Evolutionary conservation across 1,140 invertebrate species (phyloP), one percentile per base, ranked within the genome.

Genomic region (Ladona fulva): DNA sequence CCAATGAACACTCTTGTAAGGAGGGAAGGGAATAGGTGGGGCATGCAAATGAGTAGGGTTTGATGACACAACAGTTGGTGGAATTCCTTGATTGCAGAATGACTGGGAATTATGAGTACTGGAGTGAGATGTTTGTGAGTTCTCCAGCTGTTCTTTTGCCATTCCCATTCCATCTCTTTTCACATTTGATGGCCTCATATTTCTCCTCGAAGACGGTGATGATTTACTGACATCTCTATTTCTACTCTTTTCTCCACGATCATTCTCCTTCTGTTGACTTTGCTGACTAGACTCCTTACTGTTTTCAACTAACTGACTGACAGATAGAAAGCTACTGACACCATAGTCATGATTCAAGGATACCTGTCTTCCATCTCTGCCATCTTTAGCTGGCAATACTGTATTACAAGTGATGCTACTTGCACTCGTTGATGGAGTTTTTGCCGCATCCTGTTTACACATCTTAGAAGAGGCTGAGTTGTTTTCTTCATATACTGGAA

Each of bases 251-350:
- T 66, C 52, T 6, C 3, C 52, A 66, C 52, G 52, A 66, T 66
- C 52, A 66, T 66, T 66, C 14, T 66, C 52, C 12, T 22, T 66
- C 5, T 16, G 52, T 22, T 66, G 52, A 66, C 52, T 66, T 66
- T 66, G 52, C 14, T 66, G 52, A 12, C 14, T 66, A 19, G 52
- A 66, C 14, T 66, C 52, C 80, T 89, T 89, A 78, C 86, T 86
- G 37, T 88, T 87, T 79, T 91, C 89, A 14, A 91, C 89, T 12
- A 91, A 81, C 79, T 91, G 90, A 83, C 90, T 91, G 0, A 91
- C 90, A 0, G 90, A 91, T 7, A 91, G 80, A 76, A 91, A 91
- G 77, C 83, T 85, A 66, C 52, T 66, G 14, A 66, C 52, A 6
- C 52, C 52, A 66, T 66, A 66, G 14, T 66, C 52, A 66, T 66